Conservation (phyloP, 1,140 invertebrate species). For the Bombus balteatus region DNA sequence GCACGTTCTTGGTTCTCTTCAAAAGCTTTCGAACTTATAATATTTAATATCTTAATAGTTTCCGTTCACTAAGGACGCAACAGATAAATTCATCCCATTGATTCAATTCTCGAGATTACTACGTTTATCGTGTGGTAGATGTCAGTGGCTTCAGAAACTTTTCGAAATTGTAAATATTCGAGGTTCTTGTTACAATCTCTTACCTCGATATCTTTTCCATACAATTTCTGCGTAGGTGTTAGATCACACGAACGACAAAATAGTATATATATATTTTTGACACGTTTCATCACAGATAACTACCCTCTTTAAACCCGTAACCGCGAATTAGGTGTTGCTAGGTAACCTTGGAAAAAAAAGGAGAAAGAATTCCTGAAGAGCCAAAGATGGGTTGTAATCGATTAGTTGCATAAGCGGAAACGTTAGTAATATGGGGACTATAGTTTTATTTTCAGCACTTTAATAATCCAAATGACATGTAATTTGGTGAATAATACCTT, state of each 20-base stretch:
- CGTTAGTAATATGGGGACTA: background rate
- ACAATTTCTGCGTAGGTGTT: background rate
- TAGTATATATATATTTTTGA: background rate
- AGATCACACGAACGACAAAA: background rate
- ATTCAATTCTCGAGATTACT: background rate
- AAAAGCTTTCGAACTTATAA: background rate
- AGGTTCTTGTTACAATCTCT: background rate
- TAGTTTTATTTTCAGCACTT: background rate
- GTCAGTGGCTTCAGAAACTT: background rate
- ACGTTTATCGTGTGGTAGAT: background rate
- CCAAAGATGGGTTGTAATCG: constrained; percentile 20
- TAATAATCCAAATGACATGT: too few relatives aligned
- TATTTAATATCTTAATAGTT: background rate
- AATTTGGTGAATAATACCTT: background rate
- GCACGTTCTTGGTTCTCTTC: background rate
- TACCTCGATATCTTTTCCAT: constrained; percentile 1
- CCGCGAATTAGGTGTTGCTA: background rate
- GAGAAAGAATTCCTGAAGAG: background rate
- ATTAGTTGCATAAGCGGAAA: background rate
- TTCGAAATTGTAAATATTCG: background rate
- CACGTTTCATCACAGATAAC: background rate
- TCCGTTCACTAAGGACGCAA: background rate
- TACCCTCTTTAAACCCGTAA: background rate
- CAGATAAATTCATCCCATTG: background rate
- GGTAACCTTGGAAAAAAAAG: background rate